Conservation (phyloP, 2,888 invertebrate genomes). For the Congeria kusceri region DNA sequence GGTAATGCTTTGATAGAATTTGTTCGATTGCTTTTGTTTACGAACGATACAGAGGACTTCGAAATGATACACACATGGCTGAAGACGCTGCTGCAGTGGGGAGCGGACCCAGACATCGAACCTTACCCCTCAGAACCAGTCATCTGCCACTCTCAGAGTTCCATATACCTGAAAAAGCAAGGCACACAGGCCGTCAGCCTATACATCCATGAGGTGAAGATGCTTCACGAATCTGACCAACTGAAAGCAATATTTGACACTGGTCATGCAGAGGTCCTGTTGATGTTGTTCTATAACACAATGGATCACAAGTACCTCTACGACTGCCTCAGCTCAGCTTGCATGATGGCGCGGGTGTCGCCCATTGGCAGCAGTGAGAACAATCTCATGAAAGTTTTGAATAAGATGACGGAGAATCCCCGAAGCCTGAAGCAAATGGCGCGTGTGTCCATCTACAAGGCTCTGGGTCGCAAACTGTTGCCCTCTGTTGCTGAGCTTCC, state of each 20-base stretch:
- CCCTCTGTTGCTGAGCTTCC: constrained; percentile 89
- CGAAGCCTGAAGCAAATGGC: constrained; percentile 91
- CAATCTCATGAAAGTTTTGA: constrained; percentile 86
- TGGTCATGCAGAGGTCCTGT: constrained; percentile 89
- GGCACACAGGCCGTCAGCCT: constrained; percentile 87
- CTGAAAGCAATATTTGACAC: constrained; percentile 88
- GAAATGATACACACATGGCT: constrained; percentile 90
- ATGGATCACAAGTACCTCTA: constrained; percentile 90
- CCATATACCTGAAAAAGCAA: constrained; percentile 87
- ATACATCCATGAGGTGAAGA: constrained; percentile 89
- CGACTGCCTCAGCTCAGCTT: constrained; percentile 89
- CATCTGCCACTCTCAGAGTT: constrained; percentile 87
- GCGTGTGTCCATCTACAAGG: constrained; percentile 90
- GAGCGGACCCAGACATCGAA: constrained; percentile 90
- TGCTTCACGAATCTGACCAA: constrained; percentile 88
- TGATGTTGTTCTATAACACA: constrained; percentile 86
- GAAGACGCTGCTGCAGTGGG: constrained; percentile 90
- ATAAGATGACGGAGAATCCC: constrained; percentile 89
- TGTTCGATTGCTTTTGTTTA: constrained; percentile 89
- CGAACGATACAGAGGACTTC: constrained; percentile 89
- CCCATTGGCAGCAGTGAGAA: constrained; percentile 86
- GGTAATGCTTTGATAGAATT: constrained; percentile 89
- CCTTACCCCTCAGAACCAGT: constrained; percentile 87
- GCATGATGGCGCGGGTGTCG: constrained; percentile 87
- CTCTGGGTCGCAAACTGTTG: constrained; percentile 89